These are phyloP conservation scores for Actinia equina DNA, from an alignment of 64 coral and sea anemone genomes.

Conservation along the genomic window DNA sequence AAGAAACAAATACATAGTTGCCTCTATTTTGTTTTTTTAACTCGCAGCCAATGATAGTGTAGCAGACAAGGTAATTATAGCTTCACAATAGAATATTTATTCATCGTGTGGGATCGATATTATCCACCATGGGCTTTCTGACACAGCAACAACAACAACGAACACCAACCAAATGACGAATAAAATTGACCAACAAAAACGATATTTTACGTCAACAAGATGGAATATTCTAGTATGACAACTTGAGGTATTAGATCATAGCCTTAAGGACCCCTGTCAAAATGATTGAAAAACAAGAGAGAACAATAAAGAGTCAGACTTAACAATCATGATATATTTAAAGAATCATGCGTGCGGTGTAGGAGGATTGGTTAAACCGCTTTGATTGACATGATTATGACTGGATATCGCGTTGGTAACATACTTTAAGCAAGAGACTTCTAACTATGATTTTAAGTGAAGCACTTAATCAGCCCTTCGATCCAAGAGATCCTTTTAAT, in stretches of 20 bases:
- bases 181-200: background rate
- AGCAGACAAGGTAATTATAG: background rate
- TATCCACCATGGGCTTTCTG: background rate
- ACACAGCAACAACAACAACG: background rate
- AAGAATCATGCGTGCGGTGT: background rate
- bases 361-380: background rate
- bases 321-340: background rate
- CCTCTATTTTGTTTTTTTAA: background rate
- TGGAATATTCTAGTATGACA: background rate
- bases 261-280: background rate
- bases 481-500: too few relatives aligned
- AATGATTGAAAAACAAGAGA: background rate
- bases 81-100: background rate
- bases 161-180: background rate
- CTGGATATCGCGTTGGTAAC: background rate
- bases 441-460: too few relatives aligned
- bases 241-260: background rate
- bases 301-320: background rate
- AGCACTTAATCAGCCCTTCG: too few relatives aligned
- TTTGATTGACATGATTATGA: background rate
- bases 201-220: background rate
- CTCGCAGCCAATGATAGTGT: background rate
- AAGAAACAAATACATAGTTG: slow-evolving; percentile 5
- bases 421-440: background rate
- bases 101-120: background rate